Conservation (phyloP, 2,113 vertebrate genomes). For the Petromus typicus region DNA sequence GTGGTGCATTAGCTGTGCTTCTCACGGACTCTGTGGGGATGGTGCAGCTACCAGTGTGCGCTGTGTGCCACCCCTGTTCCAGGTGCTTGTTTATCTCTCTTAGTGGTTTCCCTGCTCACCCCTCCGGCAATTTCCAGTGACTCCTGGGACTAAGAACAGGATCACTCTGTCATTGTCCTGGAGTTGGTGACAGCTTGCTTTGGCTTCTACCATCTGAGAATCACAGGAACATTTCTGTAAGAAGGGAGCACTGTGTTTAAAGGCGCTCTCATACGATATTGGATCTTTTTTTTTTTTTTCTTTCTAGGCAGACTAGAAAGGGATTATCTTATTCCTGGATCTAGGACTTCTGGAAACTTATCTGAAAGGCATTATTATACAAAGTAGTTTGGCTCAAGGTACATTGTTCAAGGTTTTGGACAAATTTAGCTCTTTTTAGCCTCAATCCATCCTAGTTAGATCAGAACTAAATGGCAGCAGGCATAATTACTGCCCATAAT, state of each 20-base stretch:
- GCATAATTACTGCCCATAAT: neutral
- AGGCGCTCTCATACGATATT: no score
- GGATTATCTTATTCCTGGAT: neutral
- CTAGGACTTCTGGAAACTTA: neutral
- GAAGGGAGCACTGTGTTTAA: neutral
- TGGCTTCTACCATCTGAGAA: neutral
- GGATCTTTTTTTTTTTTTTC: neutral
- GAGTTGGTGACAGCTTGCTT: neutral
- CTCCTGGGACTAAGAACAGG: neutral
- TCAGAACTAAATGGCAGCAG: accelerated
- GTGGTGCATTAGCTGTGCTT: neutral
- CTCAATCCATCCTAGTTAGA: neutral
- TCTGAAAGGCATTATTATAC: neutral
- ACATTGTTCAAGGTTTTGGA: neutral
- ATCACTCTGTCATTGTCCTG: neutral
- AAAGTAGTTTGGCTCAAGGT: neutral
- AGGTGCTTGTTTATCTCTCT: neutral
- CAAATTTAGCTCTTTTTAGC: neutral
- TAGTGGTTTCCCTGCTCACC: neutral
- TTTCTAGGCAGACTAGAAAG: neutral
- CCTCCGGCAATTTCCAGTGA: neutral
- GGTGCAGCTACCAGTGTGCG: neutral
- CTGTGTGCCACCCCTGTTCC: neutral
- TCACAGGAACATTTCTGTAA: neutral
- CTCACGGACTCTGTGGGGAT: neutral